Base-by-base conservation (phyloP, 2,797 vertebrate genomes). In the Nyctalus aviator region DNA sequence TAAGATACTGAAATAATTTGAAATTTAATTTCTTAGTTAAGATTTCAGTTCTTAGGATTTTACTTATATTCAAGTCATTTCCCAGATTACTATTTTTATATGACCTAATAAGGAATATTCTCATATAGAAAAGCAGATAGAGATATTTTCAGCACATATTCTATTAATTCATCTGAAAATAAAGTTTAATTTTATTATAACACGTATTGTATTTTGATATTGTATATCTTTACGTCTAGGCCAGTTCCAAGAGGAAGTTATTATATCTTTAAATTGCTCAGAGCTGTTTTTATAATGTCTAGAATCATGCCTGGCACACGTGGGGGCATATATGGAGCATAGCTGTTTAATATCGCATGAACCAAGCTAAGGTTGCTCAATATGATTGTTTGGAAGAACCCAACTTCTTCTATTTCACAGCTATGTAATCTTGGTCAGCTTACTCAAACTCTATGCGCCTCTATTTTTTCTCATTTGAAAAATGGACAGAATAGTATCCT, bases 21-120 rank as follows among this genome's bases (percentile, higher is more conserved):
- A 79, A 88, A 77, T 95, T 96, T 93, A 95, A 95, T 93, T 97
- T 96, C 64, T 93, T 78, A 84, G 84, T 95, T 88, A 88, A 92
- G 93, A 57, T 83, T 95, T 92, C 30, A 53, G 59, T 78, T 95
- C 73, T 90, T 88, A 94, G 73, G 62, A 69, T 68, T 88, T 90
- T 32, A 48, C 55, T 82, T 92, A 84, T 59, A 84, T 59, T 89
- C 64, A 69, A 89, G 57, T 57, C 17, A 68, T 81, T 96, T 92
- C 50, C 82, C 41, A 93, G 62, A 83, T 88, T 59, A 79, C 8
- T 88, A 6, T 88, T 90, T 90, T 91, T 72, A 57, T 48, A 35
- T 87, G 55, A 73, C 82, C 35, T 88, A 48, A 66, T 75, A 35
- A 72, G 79, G 25, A 77, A 64, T 18, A 35, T 66, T 84, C 53